Base-by-base conservation (phyloP, 2,113 vertebrate genomes). In the Nannospalax galili region DNA sequence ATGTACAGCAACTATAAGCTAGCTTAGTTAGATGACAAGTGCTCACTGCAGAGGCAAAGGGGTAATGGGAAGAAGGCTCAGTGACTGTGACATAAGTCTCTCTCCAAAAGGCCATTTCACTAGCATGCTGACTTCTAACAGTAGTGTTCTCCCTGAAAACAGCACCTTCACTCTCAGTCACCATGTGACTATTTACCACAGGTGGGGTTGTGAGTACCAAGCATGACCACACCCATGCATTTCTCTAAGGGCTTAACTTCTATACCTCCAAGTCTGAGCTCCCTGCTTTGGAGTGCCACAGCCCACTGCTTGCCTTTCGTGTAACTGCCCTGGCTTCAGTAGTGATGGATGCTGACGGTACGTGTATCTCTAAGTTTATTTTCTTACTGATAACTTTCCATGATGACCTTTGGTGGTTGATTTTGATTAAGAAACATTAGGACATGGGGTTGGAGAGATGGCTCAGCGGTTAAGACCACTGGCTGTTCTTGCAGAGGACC, bases 11-110 rank as follows among this genome's bases (percentile, higher is more conserved):
- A 97, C 96, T 97, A 67, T 72, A 84, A 42, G 24, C 92, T 60
- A 97, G 77, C n/a, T n/a, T 67, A 92, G 89, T 88, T 96, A 95
- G 91, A 42, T 92, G 96, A 87, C 96, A 96, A 97, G 96, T 70
- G 95, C 26, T 95, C 95, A 96, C 84, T 95, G 95, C 28, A 11
- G 20, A 48, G 89, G 67, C 37, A 45, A 20, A 93, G 85, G 96
- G 97, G 95, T 95, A 85, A 92, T 52, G 89, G 94, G 96, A 96
- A 91, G 93, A 84, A 73, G 97, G 96, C 95, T 79, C 92, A 70
- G n/a, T 19, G 17, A 22, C 11, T 75, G 35, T n/a, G 14, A 1
- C 19, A 1, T 40, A 28, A 12, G 74, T 90, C 81, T 52, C 70
- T 58, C 88, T 64, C 82, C 72, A 28, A 28, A 20, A 10, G 26